phyloP scores from a whole-genome alignment of 2,113 vertebrate genomes.

The Cacatua alba region DNA sequence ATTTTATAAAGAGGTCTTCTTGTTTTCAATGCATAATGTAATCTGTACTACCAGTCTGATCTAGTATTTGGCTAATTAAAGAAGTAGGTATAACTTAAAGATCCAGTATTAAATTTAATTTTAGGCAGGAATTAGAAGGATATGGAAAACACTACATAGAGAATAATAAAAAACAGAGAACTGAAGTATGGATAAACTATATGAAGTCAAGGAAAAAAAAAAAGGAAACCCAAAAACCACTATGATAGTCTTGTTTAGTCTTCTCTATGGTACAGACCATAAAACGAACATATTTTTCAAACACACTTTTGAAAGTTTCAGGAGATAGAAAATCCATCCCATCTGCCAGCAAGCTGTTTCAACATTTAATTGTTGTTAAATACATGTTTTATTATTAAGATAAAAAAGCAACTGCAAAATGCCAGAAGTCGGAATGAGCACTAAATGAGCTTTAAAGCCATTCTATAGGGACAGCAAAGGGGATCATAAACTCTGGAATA shows the following conservation, averaged over 20 bases:
- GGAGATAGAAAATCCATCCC: constrained; percentile 12
- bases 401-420: constrained; percentile 41
- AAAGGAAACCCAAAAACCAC: background rate
- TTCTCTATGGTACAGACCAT: background rate
- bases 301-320: constrained; percentile 42
- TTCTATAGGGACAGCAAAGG: background rate
- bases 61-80: background rate
- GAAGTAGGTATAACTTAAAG: background rate
- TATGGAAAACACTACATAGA: background rate
- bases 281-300: constrained; percentile 22
- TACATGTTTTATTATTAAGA: constrained; percentile 38
- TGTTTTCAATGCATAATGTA: background rate
- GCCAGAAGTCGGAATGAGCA: background rate
- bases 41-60: background rate
- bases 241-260: background rate
- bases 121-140: background rate
- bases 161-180: background rate
- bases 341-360: constrained; percentile 53
- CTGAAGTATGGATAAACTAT: background rate
- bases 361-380: constrained; percentile 52
- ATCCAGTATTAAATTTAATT: background rate
- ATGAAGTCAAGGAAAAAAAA: background rate
- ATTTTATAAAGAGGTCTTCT: background rate
- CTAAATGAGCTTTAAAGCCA: background rate
- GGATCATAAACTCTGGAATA: background rate